Percentiles rank a stretch among this genome's conserved stretches.
These are phyloP conservation scores for Anguilla megastoma DNA, from an alignment of 2,797 vertebrate genomes.

Conservation along the genomic window DNA sequence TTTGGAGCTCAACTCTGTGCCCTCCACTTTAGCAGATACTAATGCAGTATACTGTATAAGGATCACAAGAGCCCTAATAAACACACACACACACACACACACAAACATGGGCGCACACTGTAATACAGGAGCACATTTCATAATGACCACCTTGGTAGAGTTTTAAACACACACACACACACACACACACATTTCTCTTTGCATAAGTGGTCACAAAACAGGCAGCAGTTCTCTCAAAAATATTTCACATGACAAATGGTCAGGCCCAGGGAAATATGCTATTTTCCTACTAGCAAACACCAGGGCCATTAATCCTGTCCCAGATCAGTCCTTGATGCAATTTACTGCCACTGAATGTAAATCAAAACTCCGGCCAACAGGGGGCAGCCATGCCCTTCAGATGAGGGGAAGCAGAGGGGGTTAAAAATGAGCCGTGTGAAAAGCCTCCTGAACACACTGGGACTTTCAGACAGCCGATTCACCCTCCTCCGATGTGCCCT, in stretches of 20 bases:
- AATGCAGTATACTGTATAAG: background rate
- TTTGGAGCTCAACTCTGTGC: slow-evolving; percentile 7
- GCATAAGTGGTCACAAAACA: background rate
- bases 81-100: background rate
- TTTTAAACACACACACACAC: background rate
- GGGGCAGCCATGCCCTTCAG: background rate
- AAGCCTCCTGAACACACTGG: background rate
- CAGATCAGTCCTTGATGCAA: background rate
- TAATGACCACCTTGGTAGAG: background rate
- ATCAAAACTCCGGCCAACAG: background rate
- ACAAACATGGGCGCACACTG: too few relatives aligned
- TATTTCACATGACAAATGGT: background rate
- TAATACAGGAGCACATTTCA: background rate
- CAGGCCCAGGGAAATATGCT: background rate
- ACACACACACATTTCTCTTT: background rate
- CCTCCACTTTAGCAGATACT: background rate
- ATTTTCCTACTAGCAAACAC: background rate
- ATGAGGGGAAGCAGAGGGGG: background rate
- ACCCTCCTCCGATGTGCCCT: background rate
- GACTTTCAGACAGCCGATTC: background rate
- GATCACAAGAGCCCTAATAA: background rate
- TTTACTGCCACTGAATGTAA: background rate
- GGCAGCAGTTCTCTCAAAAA: background rate
- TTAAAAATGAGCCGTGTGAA: background rate
- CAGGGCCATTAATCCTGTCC: background rate